Percentiles rank a stretch among this genome's conserved stretches.
These are phyloP conservation scores for Porphyrio hochstetteri DNA, from an alignment of 2,113 vertebrate species.

Conservation along the genomic window DNA sequence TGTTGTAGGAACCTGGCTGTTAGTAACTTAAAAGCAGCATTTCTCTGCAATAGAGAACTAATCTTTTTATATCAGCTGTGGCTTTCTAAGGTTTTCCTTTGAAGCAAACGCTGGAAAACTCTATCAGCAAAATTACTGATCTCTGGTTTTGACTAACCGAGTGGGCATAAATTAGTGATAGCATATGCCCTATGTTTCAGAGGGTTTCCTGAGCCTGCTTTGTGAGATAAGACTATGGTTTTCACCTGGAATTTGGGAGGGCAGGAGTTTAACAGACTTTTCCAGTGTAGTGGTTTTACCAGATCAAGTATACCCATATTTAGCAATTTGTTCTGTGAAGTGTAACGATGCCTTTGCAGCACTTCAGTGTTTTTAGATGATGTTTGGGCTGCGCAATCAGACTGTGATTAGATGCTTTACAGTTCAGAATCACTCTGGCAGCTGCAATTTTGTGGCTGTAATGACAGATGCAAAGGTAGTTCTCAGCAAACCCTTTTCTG, in stretches of 20 bases:
- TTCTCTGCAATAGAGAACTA: background rate
- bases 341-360: background rate
- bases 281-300: background rate
- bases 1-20: rapidly evolving
- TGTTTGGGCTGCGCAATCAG: constrained; percentile 21
- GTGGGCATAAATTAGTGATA: background rate
- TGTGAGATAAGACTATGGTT: background rate
- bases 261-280: background rate
- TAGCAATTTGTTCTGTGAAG: background rate
- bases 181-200: background rate
- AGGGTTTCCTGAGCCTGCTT: background rate
- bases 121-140: background rate
- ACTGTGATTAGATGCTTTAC: background rate
- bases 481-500: background rate
- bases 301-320: background rate
- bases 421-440: background rate
- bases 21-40: background rate
- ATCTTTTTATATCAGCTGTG: background rate
- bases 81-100: background rate
- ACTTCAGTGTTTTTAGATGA: background rate
- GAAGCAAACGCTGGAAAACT: background rate
- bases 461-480: background rate
- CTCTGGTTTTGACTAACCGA: background rate
- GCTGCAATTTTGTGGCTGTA: background rate
- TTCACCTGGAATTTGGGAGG: background rate